These are phyloP conservation scores for Furcifer pardalis DNA, from an alignment of 2,797 vertebrate species.

Conservation along the genomic window DNA sequence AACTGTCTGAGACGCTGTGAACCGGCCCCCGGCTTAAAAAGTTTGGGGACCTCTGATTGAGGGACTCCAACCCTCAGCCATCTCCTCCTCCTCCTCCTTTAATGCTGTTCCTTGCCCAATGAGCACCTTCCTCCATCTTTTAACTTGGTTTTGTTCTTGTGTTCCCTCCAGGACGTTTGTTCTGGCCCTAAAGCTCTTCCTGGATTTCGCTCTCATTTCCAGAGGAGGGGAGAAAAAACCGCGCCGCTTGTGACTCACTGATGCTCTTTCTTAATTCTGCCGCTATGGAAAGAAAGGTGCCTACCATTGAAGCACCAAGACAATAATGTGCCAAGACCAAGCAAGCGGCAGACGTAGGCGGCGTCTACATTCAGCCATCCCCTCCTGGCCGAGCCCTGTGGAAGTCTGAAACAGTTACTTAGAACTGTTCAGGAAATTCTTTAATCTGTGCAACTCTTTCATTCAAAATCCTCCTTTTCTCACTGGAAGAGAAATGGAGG, in stretches of 20 bases:
- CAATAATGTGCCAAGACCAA: background rate
- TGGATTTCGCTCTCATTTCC: background rate
- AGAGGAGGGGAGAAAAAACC: background rate
- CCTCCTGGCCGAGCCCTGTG: background rate
- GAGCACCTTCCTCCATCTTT: no score
- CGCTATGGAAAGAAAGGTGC: slow-evolving; percentile 4
- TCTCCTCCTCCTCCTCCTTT: no score
- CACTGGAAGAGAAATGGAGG: background rate
- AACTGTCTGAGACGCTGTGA: no score
- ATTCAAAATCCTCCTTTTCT: background rate
- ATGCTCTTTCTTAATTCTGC: slow-evolving; percentile 3
- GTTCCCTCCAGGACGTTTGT: no score
- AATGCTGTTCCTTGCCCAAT: no score
- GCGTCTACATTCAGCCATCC: background rate
- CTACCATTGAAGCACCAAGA: background rate
- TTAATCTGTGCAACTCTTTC: background rate
- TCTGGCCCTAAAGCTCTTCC: no score
- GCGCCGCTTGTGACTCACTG: slow-evolving; percentile 7
- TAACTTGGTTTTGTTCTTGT: no score
- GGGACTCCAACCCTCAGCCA: no score
- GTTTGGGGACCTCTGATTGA: no score
- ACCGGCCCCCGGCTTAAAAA: no score
- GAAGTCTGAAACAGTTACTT: background rate
- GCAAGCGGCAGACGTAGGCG: background rate
- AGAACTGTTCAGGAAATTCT: background rate